These are phyloP conservation scores for Coenonympha arcania DNA, from an alignment of 2,888 invertebrate species.

Conservation along the genomic window DNA sequence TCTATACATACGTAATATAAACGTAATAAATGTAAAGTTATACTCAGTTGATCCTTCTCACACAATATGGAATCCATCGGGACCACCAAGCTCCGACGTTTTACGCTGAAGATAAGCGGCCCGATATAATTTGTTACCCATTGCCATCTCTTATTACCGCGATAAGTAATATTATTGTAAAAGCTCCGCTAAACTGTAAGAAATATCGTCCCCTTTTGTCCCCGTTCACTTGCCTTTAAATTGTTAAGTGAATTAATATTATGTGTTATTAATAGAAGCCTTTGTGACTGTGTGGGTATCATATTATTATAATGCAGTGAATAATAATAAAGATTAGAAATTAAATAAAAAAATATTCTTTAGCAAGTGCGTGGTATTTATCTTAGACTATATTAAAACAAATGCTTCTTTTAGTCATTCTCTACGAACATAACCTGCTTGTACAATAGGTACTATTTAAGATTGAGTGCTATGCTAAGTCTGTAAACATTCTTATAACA, in stretches of 20 bases:
- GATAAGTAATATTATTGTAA: conserved; percentile 48
- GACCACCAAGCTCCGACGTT: conserved; percentile 25
- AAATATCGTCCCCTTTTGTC: conserved; percentile 23
- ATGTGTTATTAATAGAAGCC: conserved; percentile 2
- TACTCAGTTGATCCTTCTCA: conserved; percentile 11
- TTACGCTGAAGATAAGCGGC: conserved; percentile 32
- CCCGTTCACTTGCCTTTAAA: conserved; percentile 13
- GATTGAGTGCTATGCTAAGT: not conserved
- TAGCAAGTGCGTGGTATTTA: too few relatives aligned
- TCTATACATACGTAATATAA: too few relatives aligned
- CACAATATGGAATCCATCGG: conserved; percentile 23
- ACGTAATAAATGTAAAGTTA: conserved; percentile 9
- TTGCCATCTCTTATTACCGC: conserved; percentile 40
- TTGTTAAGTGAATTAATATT: conserved; percentile 3
- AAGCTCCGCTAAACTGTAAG: conserved; percentile 26
- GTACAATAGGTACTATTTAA: not conserved
- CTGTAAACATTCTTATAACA: not conserved
- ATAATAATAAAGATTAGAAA: too few relatives aligned
- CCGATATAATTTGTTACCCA: conserved; percentile 61
- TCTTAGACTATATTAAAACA: too few relatives aligned
- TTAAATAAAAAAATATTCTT: too few relatives aligned
- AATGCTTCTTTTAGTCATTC: too few relatives aligned
- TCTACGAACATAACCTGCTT: not conserved
- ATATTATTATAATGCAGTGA: not conserved
- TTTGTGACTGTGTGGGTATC: not conserved